Conservation (phyloP, 2,797 vertebrate genomes). For the Malurus leucopterus region DNA sequence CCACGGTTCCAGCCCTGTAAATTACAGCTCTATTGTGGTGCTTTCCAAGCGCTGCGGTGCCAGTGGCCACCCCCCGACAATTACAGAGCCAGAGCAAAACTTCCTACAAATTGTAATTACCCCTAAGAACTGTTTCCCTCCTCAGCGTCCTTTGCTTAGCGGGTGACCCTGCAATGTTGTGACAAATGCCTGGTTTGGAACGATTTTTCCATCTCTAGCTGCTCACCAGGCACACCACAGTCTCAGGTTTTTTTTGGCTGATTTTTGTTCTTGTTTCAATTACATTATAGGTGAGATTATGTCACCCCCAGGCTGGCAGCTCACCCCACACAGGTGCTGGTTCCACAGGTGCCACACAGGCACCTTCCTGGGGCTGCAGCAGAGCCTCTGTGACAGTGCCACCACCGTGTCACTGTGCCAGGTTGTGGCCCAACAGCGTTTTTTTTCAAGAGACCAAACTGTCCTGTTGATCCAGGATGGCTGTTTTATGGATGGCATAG, state of each 20-base stretch:
- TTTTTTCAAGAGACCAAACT: not conserved
- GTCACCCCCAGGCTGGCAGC: fast-evolving
- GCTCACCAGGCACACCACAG: not conserved
- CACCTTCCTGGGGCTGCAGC: not conserved
- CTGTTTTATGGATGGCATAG: not conserved
- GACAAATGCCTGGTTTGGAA: constrained; percentile 21
- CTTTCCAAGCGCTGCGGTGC: not conserved
- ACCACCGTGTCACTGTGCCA: fast-evolving
- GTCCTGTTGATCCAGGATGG: fast-evolving
- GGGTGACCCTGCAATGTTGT: constrained; percentile 44
- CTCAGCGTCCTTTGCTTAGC: not conserved
- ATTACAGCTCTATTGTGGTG: constrained; percentile 23
- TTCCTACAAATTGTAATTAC: constrained; percentile 41
- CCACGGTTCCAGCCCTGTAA: not conserved
- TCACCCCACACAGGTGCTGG: fast-evolving
- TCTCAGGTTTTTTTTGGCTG: not conserved
- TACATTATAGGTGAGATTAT: fast-evolving
- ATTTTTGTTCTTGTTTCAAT: not conserved
- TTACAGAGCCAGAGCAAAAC: constrained; percentile 20
- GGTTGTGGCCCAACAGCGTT: fast-evolving
- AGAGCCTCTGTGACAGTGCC: not conserved
- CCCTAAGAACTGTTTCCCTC: constrained; percentile 30
- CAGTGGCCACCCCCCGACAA: constrained; percentile 17
- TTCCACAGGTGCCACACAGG: fast-evolving
- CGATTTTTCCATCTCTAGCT: constrained; percentile 25